Percentiles rank a stretch among this genome's conserved stretches.
phyloP scores from a whole-genome alignment of 2,797 vertebrate species.

The Mormyrops attenuatus region DNA sequence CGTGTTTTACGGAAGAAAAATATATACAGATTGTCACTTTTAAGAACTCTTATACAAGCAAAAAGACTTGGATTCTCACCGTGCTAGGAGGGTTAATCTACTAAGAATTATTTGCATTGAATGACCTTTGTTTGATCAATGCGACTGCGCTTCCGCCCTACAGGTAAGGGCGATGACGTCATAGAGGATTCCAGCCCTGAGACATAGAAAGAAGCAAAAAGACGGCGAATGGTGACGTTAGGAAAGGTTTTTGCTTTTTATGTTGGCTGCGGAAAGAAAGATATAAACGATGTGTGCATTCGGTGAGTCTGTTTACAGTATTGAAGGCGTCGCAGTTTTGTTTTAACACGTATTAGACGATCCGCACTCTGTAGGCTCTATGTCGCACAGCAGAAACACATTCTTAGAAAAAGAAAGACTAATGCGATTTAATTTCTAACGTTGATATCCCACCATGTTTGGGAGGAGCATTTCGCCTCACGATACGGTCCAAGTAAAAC shows the following conservation, averaged over 20 bases:
- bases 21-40: background rate
- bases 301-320: constrained; percentile 33
- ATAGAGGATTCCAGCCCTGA: constrained; percentile 11
- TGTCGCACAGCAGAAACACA: background rate
- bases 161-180: constrained; percentile 58
- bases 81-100: background rate
- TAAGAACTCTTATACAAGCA: background rate
- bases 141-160: constrained; percentile 35
- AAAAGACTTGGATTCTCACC: background rate
- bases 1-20: background rate
- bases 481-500: background rate
- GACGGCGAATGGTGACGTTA: background rate
- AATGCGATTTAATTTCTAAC: background rate
- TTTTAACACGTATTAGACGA: background rate
- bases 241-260: background rate
- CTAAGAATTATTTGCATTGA: constrained; percentile 3
- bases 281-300: constrained; percentile 36
- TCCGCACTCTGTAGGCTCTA: background rate
- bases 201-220: background rate
- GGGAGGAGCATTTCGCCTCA: background rate
- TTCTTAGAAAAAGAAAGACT: background rate
- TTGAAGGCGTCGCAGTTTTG: background rate
- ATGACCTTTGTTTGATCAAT: constrained; percentile 22
- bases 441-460: background rate
- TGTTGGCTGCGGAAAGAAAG: background rate